These are phyloP conservation scores for Dryobates pubescens DNA, from an alignment of 2,797 vertebrate species.

Conservation along the genomic window DNA sequence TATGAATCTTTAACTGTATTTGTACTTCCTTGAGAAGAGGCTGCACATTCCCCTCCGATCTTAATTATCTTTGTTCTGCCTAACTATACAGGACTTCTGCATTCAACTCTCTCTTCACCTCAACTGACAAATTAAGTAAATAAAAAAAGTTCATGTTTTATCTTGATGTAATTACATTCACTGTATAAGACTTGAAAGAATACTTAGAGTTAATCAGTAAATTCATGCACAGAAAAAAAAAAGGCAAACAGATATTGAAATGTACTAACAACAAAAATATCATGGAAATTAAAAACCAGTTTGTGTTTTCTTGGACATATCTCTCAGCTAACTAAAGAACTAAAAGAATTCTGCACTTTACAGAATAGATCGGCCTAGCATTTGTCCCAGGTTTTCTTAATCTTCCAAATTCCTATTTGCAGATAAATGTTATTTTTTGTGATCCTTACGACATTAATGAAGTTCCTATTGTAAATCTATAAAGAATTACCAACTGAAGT, in stretches of 20 bases:
- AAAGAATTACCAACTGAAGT: constrained; percentile 85
- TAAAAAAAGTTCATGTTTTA: constrained; percentile 47
- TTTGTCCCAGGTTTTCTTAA: constrained; percentile 61
- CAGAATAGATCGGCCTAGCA: constrained; percentile 42
- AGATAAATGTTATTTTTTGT: constrained; percentile 80
- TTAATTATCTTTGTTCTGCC: constrained; percentile 68
- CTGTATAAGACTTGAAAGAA: constrained; percentile 50
- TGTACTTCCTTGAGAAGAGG: constrained; percentile 52
- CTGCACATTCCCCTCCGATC: constrained; percentile 31
- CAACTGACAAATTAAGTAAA: constrained; percentile 69
- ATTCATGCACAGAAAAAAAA: constrained; percentile 30
- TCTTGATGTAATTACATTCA: constrained; percentile 66
- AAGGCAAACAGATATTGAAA: constrained; percentile 51
- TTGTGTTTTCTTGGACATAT: neutral
- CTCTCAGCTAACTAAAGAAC: constrained; percentile 24
- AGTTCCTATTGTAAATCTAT: constrained; percentile 88
- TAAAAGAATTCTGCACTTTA: neutral
- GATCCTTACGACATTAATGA: constrained; percentile 83
- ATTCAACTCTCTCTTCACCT: constrained; percentile 35
- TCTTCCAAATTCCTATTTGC: constrained; percentile 74
- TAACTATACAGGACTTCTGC: constrained; percentile 56
- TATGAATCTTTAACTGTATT: constrained; percentile 60
- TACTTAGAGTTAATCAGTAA: constrained; percentile 68
- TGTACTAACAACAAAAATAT: neutral
- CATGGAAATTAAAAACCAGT: constrained; percentile 10